Evolutionary conservation across 53 echinoderm and acorn worm genomes (phyloP).

Genomic region (Astropecten irregularis): DNA sequence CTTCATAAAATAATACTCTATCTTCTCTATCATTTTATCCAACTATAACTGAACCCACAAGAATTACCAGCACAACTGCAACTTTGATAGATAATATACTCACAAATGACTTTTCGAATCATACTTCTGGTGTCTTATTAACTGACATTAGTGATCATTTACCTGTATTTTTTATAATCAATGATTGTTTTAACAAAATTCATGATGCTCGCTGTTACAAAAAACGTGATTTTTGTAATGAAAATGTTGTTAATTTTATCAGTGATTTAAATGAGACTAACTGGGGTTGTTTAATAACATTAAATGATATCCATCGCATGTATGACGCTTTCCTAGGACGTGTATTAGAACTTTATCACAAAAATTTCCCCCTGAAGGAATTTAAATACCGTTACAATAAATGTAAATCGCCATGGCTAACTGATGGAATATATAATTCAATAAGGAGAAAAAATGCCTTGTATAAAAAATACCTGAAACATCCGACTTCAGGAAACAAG

Average conservation of each 20-base stretch:
- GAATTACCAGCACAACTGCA: neutral
- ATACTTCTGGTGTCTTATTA: neutral
- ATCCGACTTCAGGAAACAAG: neutral
- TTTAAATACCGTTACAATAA: neutral
- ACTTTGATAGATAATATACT: conserved; percentile 24
- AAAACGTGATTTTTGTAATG: neutral
- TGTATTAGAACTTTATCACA: neutral
- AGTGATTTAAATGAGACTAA: neutral
- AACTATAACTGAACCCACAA: neutral
- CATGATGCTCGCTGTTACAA: neutral
- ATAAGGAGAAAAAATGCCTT: too few relatives aligned
- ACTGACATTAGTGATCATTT: conserved; percentile 28
- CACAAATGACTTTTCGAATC: neutral
- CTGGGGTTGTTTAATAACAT: neutral
- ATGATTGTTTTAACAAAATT: too few relatives aligned
- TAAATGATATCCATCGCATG: neutral
- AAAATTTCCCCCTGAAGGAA: neutral
- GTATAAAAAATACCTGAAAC: neutral
- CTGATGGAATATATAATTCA: neutral
- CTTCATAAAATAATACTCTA: neutral
- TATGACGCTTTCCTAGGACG: neutral
- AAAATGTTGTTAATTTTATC: neutral
- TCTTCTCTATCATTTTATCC: neutral
- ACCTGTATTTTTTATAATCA: neutral
- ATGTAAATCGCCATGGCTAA: neutral